Evolutionary conservation across 2,888 invertebrate species (phyloP), one percentile per base, ranked within the genome.

Genomic region (Congeria kusceri): DNA sequence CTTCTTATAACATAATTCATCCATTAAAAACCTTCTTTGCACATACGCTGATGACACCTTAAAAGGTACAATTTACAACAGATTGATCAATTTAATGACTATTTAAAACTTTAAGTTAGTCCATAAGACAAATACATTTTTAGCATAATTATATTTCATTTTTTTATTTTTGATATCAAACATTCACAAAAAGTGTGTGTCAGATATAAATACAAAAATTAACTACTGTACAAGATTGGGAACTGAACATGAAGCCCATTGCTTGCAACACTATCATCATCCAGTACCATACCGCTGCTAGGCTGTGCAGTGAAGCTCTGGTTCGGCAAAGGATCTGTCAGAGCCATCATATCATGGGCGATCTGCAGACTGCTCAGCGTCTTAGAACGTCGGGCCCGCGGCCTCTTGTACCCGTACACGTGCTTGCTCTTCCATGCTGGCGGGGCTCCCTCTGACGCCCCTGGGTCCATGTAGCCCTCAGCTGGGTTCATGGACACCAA

Each of bases 401-500:
- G 85, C 23, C 74, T 77, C 63, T 83, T 85, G 68, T 88, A 88
- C 15, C 86, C 86, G 56, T 82, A 88, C n/a, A 88, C 80, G 77
- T 88, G 88, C 29, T 80, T 77, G 66, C 83, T 83, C 63, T 80
- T 80, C 72, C 84, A 81, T 20, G 72, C 47, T 1, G 81, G 76
- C 5, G 56, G 57, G 13, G 59, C 69, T 3, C 44, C 58, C 5
- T 25, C 66, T 53, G 32, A 13, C 53, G 64, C 46, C 56, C 64
- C 76, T 15, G 77, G 57, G 13, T 53, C 28, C n/a, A 61, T 58
- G 56, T 77, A 70, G 23, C 65, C 61, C 47, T 80, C 71, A 1
- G 58, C 76, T 18, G 89, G 88, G 62, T 88, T 83, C 62, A 88
- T 80, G 20, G 85, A 80, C 29, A 88, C 77, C 20, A 89, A 74